Evolutionary conservation across 2,113 vertebrate species (phyloP).

Genomic region (Paramisgurnus dabryanus): DNA sequence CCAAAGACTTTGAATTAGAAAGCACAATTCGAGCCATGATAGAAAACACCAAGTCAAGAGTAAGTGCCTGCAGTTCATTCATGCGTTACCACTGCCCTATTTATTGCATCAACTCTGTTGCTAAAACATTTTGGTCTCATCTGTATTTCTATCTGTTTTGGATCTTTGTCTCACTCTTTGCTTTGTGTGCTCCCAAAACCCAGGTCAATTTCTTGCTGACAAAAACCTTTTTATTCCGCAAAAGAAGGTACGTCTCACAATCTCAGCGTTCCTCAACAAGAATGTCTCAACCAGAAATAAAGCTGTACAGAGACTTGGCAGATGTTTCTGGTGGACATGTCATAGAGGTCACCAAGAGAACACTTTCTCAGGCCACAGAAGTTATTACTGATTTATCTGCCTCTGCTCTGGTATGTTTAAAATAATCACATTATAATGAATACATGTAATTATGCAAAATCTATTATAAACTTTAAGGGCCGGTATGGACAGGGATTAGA

Average conservation of each 20-base stretch:
- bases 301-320: slow-evolving; percentile 34
- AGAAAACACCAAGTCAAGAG: slow-evolving; percentile 61
- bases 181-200: neutral
- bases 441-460: no score
- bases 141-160: neutral
- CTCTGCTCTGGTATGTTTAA: neutral
- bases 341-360: slow-evolving; percentile 17
- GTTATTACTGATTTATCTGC: slow-evolving; percentile 21
- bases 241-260: neutral
- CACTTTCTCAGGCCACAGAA: slow-evolving; percentile 13
- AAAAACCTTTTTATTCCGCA: neutral
- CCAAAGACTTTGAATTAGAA: slow-evolving; percentile 61
- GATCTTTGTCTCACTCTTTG: neutral
- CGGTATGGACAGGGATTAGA: no score
- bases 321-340: slow-evolving; percentile 32
- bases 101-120: neutral
- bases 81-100: no score
- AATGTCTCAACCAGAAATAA: neutral
- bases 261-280: neutral
- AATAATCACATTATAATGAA: neutral
- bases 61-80: slow-evolving; percentile 10
- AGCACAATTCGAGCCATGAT: slow-evolving; percentile 63
- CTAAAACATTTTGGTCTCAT: neutral
- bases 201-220: slow-evolving; percentile 11
- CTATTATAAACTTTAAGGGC: no score